Conservation (phyloP, 2,888 invertebrate genomes). For the Xylocampa areola region DNA sequence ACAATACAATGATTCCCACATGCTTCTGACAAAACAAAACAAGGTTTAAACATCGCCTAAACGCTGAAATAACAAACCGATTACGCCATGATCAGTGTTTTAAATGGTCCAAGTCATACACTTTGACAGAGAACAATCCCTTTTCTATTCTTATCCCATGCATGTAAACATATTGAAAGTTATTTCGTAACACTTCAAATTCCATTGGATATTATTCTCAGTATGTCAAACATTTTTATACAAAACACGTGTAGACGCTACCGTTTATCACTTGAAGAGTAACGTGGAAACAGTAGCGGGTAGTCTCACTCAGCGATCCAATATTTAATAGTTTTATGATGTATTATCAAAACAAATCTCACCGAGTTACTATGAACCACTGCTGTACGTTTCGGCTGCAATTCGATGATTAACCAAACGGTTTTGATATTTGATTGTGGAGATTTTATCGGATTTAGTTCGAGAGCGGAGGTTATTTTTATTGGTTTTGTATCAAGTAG, state of each 20-base stretch:
- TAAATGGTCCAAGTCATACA: slow-evolving; percentile 68
- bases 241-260: slow-evolving; percentile 62
- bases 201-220: slow-evolving; percentile 22
- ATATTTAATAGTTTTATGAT: slow-evolving; percentile 91
- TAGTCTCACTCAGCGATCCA: slow-evolving; percentile 89
- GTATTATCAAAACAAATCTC: slow-evolving; percentile 90
- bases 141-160: slow-evolving; percentile 38
- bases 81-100: slow-evolving; percentile 83
- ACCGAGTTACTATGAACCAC: slow-evolving; percentile 85
- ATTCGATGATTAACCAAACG: slow-evolving; percentile 64
- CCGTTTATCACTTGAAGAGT: slow-evolving; percentile 70
- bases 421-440: slow-evolving; percentile 76
- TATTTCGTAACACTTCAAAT: slow-evolving; percentile 27
- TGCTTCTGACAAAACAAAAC: slow-evolving; percentile 88
- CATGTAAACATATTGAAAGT: slow-evolving; percentile 46
- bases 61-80: slow-evolving; percentile 88
- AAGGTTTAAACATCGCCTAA: slow-evolving; percentile 85
- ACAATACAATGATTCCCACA: slow-evolving; percentile 90
- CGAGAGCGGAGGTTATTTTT: background rate
- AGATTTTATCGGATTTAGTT: slow-evolving; percentile 2
- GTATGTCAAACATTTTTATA: slow-evolving; percentile 45
- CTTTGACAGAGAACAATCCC: slow-evolving; percentile 21
- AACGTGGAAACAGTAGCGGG: slow-evolving; percentile 82
- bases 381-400: slow-evolving; percentile 84
- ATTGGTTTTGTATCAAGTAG: background rate